phyloP scores from a whole-genome alignment of 2,888 invertebrate genomes.

The Rutpela maculata region DNA sequence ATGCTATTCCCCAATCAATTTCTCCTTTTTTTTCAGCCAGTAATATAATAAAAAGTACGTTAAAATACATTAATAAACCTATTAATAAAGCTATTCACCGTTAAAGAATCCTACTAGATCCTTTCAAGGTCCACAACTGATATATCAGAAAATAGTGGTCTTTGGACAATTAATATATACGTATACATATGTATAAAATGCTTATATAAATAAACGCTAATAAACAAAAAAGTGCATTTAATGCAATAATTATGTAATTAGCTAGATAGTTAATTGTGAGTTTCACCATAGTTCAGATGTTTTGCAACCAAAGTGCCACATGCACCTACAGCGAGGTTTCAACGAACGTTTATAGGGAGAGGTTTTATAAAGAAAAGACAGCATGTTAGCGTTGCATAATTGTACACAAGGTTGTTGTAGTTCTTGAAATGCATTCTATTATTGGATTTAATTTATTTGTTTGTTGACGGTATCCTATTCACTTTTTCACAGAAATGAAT shows the following conservation, averaged over 20 bases:
- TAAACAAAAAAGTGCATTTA: slow-evolving; percentile 8
- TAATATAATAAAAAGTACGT: neutral
- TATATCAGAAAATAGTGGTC: slow-evolving; percentile 9
- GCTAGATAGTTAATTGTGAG: neutral
- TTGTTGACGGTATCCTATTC: slow-evolving; percentile 23
- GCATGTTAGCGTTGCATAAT: slow-evolving; percentile 21
- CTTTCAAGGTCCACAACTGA: slow-evolving; percentile 18
- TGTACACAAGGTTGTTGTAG: slow-evolving; percentile 32
- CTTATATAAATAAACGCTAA: slow-evolving; percentile 12
- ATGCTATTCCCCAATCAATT: too few relatives aligned
- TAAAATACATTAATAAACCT: neutral
- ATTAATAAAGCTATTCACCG: slow-evolving; percentile 6
- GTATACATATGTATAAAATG: neutral
- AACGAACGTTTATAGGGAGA: slow-evolving; percentile 20
- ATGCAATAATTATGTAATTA: slow-evolving; percentile 36
- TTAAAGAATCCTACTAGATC: slow-evolving; percentile 21
- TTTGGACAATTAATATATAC: neutral
- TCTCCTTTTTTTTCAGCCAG: neutral
- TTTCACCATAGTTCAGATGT: slow-evolving; percentile 26
- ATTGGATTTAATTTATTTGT: slow-evolving; percentile 18
- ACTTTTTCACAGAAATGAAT: slow-evolving; percentile 4
- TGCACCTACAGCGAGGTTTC: slow-evolving; percentile 28
- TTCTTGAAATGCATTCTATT: slow-evolving; percentile 14
- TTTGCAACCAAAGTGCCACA: slow-evolving; percentile 22
- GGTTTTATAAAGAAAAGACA: neutral